Percentiles rank a stretch among this genome's conserved stretches.
Evolutionary conservation across 2,113 vertebrate genomes (phyloP).

Genomic region (Saguinus imperator): DNA sequence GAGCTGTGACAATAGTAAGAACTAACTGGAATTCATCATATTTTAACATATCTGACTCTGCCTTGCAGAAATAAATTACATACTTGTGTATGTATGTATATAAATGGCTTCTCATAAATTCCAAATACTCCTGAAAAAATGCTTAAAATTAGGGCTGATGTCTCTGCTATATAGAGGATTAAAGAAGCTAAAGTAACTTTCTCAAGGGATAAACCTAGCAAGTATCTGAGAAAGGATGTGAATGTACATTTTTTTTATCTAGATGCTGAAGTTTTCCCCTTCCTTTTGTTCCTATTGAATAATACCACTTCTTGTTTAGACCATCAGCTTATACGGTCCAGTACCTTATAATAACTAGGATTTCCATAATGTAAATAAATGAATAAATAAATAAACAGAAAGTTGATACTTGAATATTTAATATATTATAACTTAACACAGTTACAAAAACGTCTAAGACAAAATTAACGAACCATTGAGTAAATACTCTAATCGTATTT

Average conservation of each 20-base stretch:
- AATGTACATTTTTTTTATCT: not conserved
- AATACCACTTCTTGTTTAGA: not conserved
- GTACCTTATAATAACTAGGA: not conserved
- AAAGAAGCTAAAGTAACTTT: not conserved
- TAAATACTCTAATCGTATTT: not conserved
- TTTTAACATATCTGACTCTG: not conserved
- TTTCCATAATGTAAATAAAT: not conserved
- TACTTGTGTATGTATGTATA: too few species aligned
- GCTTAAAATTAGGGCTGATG: not conserved
- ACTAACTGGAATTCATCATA: not conserved
- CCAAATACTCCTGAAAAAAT: not conserved
- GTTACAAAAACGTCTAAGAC: not conserved
- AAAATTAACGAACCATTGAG: not conserved
- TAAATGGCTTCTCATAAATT: not conserved
- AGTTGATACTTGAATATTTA: not conserved
- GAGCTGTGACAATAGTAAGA: not conserved
- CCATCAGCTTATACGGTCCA: not conserved
- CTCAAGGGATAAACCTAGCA: not conserved
- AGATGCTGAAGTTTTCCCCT: not conserved
- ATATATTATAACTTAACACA: not conserved
- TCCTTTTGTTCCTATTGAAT: not conserved
- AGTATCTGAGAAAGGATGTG: not conserved
- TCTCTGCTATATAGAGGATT: not conserved
- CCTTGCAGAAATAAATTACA: not conserved
- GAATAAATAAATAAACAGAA: not conserved